Conservation (phyloP, 1,140 invertebrate genomes). For the Chrysomallon squamiferum region DNA sequence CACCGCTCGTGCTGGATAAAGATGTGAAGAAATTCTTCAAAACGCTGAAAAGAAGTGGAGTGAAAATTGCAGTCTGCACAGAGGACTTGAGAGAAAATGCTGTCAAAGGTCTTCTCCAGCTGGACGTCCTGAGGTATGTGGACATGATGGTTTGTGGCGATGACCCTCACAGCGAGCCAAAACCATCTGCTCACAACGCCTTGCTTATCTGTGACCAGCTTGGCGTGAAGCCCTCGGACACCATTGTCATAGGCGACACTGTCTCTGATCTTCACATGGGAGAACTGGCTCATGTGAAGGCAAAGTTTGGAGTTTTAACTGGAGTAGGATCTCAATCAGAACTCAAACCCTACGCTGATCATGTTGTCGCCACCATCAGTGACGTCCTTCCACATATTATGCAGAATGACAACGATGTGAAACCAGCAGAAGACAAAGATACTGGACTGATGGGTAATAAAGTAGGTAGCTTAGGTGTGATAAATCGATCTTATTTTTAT, state of each 20-base stretch:
- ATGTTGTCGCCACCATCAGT: constrained; percentile 43
- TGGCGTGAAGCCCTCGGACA: constrained; percentile 51
- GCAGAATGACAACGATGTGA: background rate
- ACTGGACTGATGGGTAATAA: background rate
- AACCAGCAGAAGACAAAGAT: background rate
- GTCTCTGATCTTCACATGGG: constrained; percentile 63
- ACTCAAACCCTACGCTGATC: constrained; percentile 44
- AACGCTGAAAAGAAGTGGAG: constrained; percentile 52
- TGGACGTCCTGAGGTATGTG: constrained; percentile 55
- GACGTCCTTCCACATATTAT: constrained; percentile 28
- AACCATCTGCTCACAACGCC: constrained; percentile 48
- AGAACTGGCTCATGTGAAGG: constrained; percentile 58
- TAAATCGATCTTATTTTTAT: background rate
- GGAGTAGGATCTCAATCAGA: constrained; percentile 45
- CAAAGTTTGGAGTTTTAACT: constrained; percentile 63
- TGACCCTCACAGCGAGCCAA: constrained; percentile 57
- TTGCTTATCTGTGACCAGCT: constrained; percentile 61
- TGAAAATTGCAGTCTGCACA: constrained; percentile 66
- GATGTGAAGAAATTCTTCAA: constrained; percentile 50
- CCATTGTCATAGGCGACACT: constrained; percentile 65
- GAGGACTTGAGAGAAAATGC: constrained; percentile 57
- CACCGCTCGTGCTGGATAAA: constrained; percentile 21
- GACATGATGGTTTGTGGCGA: constrained; percentile 66
- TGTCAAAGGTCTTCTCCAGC: constrained; percentile 45
- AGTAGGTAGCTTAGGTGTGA: background rate